phyloP scores from a whole-genome alignment of 2,888 invertebrate species.

The Drosophila ochracea region DNA sequence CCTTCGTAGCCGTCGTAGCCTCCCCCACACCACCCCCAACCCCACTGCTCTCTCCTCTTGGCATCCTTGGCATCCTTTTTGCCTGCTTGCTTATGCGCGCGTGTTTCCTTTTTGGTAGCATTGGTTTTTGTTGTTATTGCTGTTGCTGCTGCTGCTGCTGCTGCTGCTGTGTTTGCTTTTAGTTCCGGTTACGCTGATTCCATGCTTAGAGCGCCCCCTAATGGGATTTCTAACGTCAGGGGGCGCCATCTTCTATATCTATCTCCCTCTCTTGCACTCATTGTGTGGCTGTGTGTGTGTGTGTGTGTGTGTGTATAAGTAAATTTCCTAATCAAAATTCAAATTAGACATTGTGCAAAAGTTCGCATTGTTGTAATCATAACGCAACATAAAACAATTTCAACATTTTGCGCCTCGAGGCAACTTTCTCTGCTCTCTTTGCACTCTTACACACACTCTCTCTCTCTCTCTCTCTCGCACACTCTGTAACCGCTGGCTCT shows the following conservation, averaged over 20 bases:
- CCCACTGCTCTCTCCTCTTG: not conserved
- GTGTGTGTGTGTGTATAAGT: conserved; percentile 69
- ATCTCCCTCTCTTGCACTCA: conserved; percentile 12
- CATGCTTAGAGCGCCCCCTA: conserved; percentile 75
- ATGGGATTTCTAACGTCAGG: conserved; percentile 69
- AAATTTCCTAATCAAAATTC: conserved; percentile 85
- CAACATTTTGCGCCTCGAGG: conserved; percentile 72
- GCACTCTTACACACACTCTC: not conserved
- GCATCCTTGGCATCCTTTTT: conserved; percentile 51
- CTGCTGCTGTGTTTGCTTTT: conserved; percentile 65
- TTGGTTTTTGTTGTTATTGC: conserved; percentile 7
- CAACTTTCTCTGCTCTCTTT: conserved; percentile 20
- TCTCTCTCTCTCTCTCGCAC: not conserved
- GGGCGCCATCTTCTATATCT: conserved; percentile 67
- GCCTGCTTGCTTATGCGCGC: conserved; percentile 77
- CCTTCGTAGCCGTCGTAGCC: conserved; percentile 29
- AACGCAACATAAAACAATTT: conserved; percentile 80
- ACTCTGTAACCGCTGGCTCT: not conserved
- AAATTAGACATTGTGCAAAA: conserved; percentile 82
- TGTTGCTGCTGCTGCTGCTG: not conserved
- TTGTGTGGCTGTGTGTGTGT: not conserved
- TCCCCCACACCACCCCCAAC: not conserved
- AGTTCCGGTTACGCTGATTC: conserved; percentile 80
- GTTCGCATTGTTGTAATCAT: conserved; percentile 80
- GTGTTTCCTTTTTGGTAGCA: conserved; percentile 60